Conservation (phyloP, 2,888 invertebrate species). For the Hydroisotoma schaefferi region DNA sequence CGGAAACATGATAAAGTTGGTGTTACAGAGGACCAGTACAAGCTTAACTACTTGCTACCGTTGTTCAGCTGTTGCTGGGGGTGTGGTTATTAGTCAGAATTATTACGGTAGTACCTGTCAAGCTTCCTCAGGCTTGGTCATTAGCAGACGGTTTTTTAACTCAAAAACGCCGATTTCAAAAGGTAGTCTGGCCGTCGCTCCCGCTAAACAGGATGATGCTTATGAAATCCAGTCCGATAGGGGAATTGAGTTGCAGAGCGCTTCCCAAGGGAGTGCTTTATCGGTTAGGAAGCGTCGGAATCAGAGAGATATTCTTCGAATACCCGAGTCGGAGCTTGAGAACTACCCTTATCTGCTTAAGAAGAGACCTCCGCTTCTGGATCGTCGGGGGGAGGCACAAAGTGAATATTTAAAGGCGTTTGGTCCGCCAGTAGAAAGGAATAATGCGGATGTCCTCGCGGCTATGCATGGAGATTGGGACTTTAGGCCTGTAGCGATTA, state of each 20-base stretch:
- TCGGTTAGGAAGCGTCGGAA: neutral
- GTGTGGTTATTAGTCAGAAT: no score
- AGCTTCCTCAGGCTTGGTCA: neutral
- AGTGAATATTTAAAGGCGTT: conserved; percentile 8
- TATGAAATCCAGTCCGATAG: neutral
- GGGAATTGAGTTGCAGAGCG: neutral
- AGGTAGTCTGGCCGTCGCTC: neutral
- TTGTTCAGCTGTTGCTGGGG: no score
- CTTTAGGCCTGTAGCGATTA: conserved; percentile 23
- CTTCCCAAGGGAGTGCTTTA: neutral
- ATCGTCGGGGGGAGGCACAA: conserved; percentile 28
- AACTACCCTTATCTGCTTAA: conserved; percentile 16
- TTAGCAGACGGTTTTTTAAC: neutral
- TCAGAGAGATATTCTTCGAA: conserved; percentile 29
- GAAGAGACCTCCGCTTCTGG: conserved; percentile 13
- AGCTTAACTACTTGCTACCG: no score
- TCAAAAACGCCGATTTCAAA: neutral
- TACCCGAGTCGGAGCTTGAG: conserved; percentile 34
- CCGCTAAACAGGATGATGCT: neutral
- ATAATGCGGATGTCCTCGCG: conserved; percentile 21
- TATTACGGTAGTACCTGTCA: no score
- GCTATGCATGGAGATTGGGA: conserved; percentile 37
- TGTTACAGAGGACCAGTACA: no score
- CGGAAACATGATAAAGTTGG: no score
- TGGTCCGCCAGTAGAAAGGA: neutral